A percentile compares a stretch with the other conserved stretches of the same genome.
Evolutionary conservation across 2,888 invertebrate species (phyloP).

Genomic region (Papilio demoleus): DNA sequence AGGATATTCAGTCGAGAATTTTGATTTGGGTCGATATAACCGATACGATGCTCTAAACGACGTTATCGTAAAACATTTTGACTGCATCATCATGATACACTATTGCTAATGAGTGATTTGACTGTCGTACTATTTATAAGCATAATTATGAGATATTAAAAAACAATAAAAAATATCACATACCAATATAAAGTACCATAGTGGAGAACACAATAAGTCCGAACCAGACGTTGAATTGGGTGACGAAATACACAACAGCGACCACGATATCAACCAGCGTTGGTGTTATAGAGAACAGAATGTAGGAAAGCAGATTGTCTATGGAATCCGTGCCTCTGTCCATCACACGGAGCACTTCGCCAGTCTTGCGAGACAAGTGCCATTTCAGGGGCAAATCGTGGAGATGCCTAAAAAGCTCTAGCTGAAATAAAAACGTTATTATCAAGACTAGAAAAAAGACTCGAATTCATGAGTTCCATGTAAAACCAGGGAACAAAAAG

Average conservation of each 20-base stretch:
- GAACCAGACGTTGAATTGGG: conserved; percentile 96
- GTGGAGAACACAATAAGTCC: conserved; percentile 97
- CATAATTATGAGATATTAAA: conserved; percentile 5
- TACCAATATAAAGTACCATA: conserved; percentile 96
- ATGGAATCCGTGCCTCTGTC: conserved; percentile 98
- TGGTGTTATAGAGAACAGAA: conserved; percentile 96
- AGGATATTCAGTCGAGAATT: too few species aligned
- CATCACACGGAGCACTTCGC: conserved; percentile 98
- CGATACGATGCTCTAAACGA: too few species aligned
- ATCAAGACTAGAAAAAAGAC: background rate
- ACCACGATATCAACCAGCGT: conserved; percentile 96
- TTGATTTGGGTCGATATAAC: too few species aligned
- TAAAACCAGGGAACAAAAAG: too few species aligned
- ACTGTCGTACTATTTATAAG: too few species aligned
- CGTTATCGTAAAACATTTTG: too few species aligned
- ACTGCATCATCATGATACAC: too few species aligned
- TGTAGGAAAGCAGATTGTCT: conserved; percentile 95
- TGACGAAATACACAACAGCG: conserved; percentile 94
- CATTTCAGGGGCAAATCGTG: conserved; percentile 96
- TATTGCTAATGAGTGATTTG: too few species aligned
- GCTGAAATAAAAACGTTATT: conserved; percentile 71
- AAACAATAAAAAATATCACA: conserved; percentile 65
- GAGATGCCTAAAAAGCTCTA: conserved; percentile 93
- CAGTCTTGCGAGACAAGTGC: conserved; percentile 98
- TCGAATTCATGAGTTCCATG: too few species aligned